phyloP scores from a whole-genome alignment of 23 tunicate species.

The Styela plicata region DNA sequence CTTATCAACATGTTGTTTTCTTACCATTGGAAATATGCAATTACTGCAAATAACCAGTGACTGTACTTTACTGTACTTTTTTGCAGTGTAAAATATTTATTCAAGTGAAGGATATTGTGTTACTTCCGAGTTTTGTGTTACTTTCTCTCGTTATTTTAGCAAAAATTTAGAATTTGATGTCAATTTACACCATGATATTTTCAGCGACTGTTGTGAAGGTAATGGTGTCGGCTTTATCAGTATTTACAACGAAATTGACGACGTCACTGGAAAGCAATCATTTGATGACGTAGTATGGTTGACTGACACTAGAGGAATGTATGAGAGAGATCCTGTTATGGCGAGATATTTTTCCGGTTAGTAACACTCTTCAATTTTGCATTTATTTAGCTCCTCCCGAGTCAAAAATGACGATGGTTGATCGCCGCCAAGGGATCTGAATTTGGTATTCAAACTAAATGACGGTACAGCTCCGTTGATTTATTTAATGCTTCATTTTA shows the following conservation, averaged over 20 bases:
- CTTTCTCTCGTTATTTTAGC: no score
- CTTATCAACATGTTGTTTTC: no score
- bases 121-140: no score
- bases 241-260: slow-evolving; percentile 59
- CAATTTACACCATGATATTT: no score
- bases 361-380: no score
- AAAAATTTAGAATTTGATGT: no score
- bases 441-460: not conserved
- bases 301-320: slow-evolving; percentile 46
- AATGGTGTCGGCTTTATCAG: slow-evolving; percentile 62
- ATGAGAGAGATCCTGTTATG: slow-evolving; percentile 74
- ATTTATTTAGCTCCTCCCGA: no score
- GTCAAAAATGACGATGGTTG: not conserved
- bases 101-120: no score
- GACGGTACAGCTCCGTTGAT: not conserved
- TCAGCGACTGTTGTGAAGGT: slow-evolving; percentile 56
- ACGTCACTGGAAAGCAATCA: slow-evolving; percentile 37
- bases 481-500: not conserved
- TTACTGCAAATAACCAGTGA: no score
- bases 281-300: slow-evolving; percentile 55
- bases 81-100: no score
- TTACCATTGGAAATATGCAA: no score
- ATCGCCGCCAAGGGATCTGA: not conserved
- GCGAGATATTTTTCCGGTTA: slow-evolving; percentile 56
- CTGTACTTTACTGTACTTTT: no score